Evolutionary conservation across 2,797 vertebrate genomes (phyloP), one percentile per base, ranked within the genome.

Genomic region (Bradypodion ventrale): DNA sequence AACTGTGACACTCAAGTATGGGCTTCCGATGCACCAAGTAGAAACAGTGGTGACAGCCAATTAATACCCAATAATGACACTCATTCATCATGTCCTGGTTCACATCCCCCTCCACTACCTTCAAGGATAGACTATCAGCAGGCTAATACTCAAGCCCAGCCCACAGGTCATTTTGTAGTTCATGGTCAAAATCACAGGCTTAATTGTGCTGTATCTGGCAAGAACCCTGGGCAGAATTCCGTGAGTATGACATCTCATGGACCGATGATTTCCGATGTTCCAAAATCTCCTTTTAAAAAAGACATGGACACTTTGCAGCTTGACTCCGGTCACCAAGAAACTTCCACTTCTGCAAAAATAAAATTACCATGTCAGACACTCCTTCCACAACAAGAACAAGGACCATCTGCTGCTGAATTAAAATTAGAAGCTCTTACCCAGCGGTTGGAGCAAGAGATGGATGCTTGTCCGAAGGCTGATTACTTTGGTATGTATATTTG

Each of bases 391-490:
- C 86, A 93, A 0, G 97, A 98, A 70, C 96, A 95, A 65, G 96
- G 97, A 52, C 96, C 96, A 0, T 97, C 97, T 0, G 92, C 93
- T 0, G 98, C 97, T 0, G 98, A 99, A 93, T 93, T 98, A 90
- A 98, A 99, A 90, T 91, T 99, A 94, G 98, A 99, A 96, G 98
- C 97, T 5, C 96, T 99, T 87, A 98, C 98, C 25, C 96, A 98
- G 85, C 97, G 96, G 0, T 95, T 99, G 95, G 98, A 98, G 92
- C 97, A 97, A 89, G 98, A 99, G 95, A 98, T 99, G 98, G 98
- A 98, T 85, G 94, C 96, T 89, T 97, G 97, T 89, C 97, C 97
- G 0, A 98, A 97, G 93, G 96, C 97, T 0, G 98, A 99, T 93
- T 99, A 98, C 95, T 99, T 99, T 49, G 98, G 98, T 99, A 97